These are phyloP conservation scores for Bubo blakistoni DNA, from an alignment of 2,113 vertebrate genomes.

Conservation along the genomic window DNA sequence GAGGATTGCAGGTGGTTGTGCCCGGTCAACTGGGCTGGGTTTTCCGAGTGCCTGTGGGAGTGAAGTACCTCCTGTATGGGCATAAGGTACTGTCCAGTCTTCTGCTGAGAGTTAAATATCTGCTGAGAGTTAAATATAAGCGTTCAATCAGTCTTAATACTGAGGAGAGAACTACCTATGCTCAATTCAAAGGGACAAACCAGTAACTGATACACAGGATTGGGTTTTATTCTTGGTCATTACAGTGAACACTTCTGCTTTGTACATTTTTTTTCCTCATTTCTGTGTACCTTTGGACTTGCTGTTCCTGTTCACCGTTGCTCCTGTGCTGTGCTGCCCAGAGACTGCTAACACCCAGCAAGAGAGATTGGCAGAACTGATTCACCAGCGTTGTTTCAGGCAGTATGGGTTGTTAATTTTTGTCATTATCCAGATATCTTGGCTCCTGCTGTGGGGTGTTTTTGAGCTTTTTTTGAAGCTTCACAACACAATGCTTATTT, in stretches of 20 bases:
- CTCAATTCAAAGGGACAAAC: background rate
- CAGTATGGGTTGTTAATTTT: background rate
- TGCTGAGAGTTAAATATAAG: background rate
- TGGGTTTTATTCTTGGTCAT: background rate
- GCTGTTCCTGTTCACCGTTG: background rate
- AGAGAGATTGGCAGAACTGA: background rate
- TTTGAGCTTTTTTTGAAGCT: background rate
- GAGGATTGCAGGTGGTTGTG: background rate
- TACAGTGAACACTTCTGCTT: background rate
- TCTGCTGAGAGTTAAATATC: background rate
- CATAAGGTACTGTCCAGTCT: background rate
- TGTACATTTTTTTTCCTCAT: background rate
- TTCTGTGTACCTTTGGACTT: background rate
- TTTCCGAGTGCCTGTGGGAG: background rate
- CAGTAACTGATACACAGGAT: background rate
- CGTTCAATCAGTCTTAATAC: rapidly evolving
- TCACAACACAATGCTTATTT: background rate
- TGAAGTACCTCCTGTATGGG: background rate
- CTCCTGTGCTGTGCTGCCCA: background rate
- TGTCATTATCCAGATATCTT: background rate
- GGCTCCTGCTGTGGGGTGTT: background rate
- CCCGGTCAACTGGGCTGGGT: rapidly evolving
- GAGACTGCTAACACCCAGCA: background rate
- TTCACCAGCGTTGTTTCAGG: background rate
- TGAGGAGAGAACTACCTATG: background rate